These are phyloP conservation scores for Nebria salina DNA, from an alignment of 2,888 invertebrate species.

Conservation along the genomic window DNA sequence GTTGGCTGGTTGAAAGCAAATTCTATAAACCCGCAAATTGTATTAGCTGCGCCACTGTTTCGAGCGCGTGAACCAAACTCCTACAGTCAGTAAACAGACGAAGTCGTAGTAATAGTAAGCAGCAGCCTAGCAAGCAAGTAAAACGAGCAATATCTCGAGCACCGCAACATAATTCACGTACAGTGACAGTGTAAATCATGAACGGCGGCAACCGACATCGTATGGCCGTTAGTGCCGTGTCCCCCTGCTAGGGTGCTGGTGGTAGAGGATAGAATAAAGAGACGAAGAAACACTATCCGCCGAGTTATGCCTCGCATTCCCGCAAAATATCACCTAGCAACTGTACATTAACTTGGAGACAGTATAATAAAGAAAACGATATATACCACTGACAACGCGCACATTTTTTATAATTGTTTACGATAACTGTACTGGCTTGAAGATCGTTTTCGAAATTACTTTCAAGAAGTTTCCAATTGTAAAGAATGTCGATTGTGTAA, in stretches of 20 bases:
- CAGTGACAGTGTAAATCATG: constrained; percentile 40
- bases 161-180: constrained; percentile 38
- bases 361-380: constrained; percentile 3
- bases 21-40: neutral
- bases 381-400: neutral
- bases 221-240: constrained; percentile 16
- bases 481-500: neutral
- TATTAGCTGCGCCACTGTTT: constrained; percentile 12
- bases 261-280: neutral
- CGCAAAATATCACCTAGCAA: constrained; percentile 25
- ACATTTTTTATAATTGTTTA: constrained; percentile 17
- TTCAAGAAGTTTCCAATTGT: neutral
- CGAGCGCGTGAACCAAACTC: neutral
- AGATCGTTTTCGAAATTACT: neutral
- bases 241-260: constrained; percentile 8
- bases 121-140: neutral
- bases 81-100: constrained; percentile 9
- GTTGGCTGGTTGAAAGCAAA: neutral
- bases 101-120: constrained; percentile 3
- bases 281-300: neutral
- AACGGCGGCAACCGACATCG: constrained; percentile 24
- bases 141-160: constrained; percentile 31
- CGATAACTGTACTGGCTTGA: neutral
- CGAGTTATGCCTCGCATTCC: constrained; percentile 30
- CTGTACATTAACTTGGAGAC: neutral